Evolutionary conservation across 2,113 vertebrate species (phyloP), one percentile per base, ranked within the genome.

Genomic region (Prionailurus bengalensis): DNA sequence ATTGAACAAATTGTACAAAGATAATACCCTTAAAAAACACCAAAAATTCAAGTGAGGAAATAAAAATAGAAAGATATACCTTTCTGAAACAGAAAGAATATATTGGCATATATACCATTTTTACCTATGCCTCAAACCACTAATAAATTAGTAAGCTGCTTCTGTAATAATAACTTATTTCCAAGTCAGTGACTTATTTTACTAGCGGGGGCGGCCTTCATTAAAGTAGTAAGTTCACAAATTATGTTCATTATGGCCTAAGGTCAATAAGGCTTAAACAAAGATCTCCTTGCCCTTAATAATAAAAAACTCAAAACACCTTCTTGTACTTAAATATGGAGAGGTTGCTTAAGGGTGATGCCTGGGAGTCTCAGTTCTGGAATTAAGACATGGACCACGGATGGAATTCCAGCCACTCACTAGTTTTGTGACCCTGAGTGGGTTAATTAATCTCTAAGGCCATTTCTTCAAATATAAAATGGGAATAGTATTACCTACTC

Each of bases 211-310:
- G 17, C 31, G 70, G 83, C 27, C 53, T 81, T 87, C 63, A 94
- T 36, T 94, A 58, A n/a, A 63, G 19, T 86, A 80, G 25, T 74
- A 74, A 92, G 73, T 81, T 92, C 94, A 79, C 14, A 76, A 42
- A 51, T n/a, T 65, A 23, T 61, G 21, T 9, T 51, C 13, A 4
- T 71, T 92, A 81, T 73, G 74, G 33, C 25, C 19, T 71, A 87
- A 87, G n/a, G 42, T 31, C 61, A 76, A 8, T 71, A 76, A 76
- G 21, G 5, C 15, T 85, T 91, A 84, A 53, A 90, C 19, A 58
- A 70, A 91, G 79, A 58, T 55, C 42, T 10, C 27, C 53, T 79
- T 81, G 9, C 27, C 53, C 78, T 82, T 68, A 73, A 31, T 39
- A 33, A 55, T 27, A 45, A n/a, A 80, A 84, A 61, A 73, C 12